These are phyloP conservation scores for Petrolisthes manimaculis DNA, from an alignment of 2,888 invertebrate genomes.

Conservation along the genomic window DNA sequence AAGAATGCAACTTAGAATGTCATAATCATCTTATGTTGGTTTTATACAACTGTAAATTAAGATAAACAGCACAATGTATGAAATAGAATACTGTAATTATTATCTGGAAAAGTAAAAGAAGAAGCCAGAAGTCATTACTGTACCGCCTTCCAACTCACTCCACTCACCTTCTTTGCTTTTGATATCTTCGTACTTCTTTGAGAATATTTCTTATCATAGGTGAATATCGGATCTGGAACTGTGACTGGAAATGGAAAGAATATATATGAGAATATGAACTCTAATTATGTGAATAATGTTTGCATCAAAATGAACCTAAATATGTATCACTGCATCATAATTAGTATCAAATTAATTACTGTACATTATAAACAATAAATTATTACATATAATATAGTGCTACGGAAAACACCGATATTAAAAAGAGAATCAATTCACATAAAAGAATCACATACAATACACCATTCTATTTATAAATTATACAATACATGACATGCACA, in stretches of 20 bases:
- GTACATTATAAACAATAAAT: too few relatives aligned
- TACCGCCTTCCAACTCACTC: neutral
- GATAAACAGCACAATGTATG: too few relatives aligned
- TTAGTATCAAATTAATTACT: neutral
- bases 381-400: too few relatives aligned
- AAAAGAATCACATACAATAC: too few relatives aligned
- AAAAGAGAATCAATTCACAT: too few relatives aligned
- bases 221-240: constrained; percentile 59
- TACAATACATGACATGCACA: too few relatives aligned
- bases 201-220: constrained; percentile 54
- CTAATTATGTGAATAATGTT: neutral
- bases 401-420: too few relatives aligned
- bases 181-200: constrained; percentile 57
- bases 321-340: neutral
- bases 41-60: too few relatives aligned
- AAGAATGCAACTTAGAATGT: constrained; percentile 22
- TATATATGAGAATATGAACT: neutral
- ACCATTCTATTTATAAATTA: too few relatives aligned
- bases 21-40: too few relatives aligned
- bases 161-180: constrained; percentile 52
- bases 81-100: too few relatives aligned
- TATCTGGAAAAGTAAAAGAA: too few relatives aligned
- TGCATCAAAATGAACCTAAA: neutral
- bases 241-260: constrained; percentile 38
- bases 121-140: neutral